Conservation (phyloP, 2,797 vertebrate species). For the Gymnocypris eckloni region DNA sequence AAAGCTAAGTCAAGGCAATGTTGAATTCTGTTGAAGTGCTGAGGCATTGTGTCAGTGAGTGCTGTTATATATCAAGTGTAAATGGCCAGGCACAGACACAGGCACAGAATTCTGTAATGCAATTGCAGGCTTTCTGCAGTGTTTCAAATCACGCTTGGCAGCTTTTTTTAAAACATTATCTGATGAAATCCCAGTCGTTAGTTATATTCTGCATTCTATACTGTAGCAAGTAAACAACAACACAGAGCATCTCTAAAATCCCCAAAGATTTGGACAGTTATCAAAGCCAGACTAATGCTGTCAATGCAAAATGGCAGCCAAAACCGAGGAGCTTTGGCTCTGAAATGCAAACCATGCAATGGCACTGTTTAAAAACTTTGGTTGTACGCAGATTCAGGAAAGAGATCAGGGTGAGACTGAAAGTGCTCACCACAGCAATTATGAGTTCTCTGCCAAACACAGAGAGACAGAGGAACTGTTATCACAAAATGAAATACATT, state of each 20-base stretch:
- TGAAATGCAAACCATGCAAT: constrained; percentile 68
- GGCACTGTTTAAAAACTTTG: constrained; percentile 68
- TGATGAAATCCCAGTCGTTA: background rate
- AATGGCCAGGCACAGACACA: background rate
- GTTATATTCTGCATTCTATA: background rate
- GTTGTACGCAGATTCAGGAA: constrained; percentile 72
- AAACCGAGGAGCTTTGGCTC: constrained; percentile 74
- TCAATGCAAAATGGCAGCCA: constrained; percentile 68
- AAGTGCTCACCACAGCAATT: constrained; percentile 58
- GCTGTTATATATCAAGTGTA: constrained; percentile 15
- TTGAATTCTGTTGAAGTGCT: background rate
- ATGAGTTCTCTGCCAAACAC: constrained; percentile 24
- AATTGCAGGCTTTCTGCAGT: background rate
- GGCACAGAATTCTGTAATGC: too few species aligned
- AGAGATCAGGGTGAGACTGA: constrained; percentile 69
- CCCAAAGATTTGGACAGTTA: constrained; percentile 37
- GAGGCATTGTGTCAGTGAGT: background rate
- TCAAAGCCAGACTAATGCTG: constrained; percentile 68
- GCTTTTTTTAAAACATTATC: background rate
- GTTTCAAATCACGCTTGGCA: background rate
- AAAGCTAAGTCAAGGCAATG: background rate
- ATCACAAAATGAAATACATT: background rate
- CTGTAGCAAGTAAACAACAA: constrained; percentile 29
- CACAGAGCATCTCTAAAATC: constrained; percentile 40
- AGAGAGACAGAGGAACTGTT: constrained; percentile 8